Evolutionary conservation across 2,113 vertebrate species (phyloP).

Genomic region (Nothobranchius furzeri): DNA sequence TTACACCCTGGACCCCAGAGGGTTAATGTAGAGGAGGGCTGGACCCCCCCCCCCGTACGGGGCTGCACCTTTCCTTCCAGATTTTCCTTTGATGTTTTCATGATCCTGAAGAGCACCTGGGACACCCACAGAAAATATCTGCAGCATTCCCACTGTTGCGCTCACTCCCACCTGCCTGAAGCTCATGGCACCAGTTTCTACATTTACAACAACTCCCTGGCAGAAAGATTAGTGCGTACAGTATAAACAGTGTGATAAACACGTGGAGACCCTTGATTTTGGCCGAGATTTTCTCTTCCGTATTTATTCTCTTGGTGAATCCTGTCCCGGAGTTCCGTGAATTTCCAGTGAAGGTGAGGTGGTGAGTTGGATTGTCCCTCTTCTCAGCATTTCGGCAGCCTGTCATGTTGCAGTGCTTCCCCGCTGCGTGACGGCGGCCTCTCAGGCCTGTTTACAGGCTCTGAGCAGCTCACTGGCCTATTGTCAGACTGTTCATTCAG

Average conservation of each 20-base stretch:
- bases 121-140: no score
- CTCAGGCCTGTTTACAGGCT: constrained; percentile 45
- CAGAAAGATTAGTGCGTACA: no score
- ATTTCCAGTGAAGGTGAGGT: constrained; percentile 10
- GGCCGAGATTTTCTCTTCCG: no score
- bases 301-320: background rate
- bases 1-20: no score
- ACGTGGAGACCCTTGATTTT: background rate
- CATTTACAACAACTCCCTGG: no score
- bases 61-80: no score
- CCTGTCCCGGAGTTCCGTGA: constrained; percentile 18
- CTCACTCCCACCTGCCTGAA: no score
- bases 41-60: no score
- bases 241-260: background rate
- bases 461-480: constrained; percentile 36
- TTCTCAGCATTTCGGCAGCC: constrained; percentile 42
- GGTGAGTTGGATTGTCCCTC: background rate
- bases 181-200: background rate
- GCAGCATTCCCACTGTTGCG: no score
- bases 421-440: constrained; percentile 34
- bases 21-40: no score
- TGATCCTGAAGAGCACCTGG: no score
- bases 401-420: constrained; percentile 39
- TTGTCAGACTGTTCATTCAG: constrained; percentile 64
- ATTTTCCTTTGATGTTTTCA: no score